Conservation (phyloP, 2,888 invertebrate species). For the Colletes collaris region DNA sequence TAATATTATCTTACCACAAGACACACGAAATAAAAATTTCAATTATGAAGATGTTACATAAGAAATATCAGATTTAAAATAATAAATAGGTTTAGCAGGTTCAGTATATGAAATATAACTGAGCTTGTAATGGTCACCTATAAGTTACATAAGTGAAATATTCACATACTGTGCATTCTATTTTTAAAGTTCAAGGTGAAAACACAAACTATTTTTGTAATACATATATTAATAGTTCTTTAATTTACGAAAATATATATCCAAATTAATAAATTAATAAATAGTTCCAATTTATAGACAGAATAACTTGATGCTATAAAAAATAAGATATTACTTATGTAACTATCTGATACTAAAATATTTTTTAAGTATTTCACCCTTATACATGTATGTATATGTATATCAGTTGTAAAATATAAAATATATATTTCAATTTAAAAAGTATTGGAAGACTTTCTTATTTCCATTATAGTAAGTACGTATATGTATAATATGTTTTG, state of each 20-base stretch:
- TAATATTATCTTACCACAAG: slow-evolving; percentile 31
- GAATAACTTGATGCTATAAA: neutral
- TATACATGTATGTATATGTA: neutral
- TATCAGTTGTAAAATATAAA: slow-evolving; percentile 5
- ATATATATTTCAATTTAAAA: slow-evolving; percentile 2
- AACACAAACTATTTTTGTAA: neutral
- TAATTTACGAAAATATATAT: neutral
- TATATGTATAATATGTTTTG: neutral
- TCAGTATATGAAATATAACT: neutral
- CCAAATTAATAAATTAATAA: neutral
- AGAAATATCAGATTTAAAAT: slow-evolving; percentile 14
- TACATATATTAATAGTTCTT: neutral
- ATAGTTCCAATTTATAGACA: too few species aligned
- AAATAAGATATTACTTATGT: neutral
- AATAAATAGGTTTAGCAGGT: neutral
- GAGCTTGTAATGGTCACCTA: neutral
- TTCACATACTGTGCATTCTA: neutral
- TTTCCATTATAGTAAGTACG: neutral
- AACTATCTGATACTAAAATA: slow-evolving; percentile 1
- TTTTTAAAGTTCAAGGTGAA: neutral
- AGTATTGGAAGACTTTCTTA: slow-evolving; percentile 32
- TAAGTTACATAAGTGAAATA: neutral
- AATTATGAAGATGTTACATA: slow-evolving; percentile 13
- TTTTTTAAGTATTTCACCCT: slow-evolving; percentile 16
- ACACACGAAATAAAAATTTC: slow-evolving; percentile 9